Conservation (phyloP, 2,888 invertebrate genomes). For the Acutogordius australiensis region DNA sequence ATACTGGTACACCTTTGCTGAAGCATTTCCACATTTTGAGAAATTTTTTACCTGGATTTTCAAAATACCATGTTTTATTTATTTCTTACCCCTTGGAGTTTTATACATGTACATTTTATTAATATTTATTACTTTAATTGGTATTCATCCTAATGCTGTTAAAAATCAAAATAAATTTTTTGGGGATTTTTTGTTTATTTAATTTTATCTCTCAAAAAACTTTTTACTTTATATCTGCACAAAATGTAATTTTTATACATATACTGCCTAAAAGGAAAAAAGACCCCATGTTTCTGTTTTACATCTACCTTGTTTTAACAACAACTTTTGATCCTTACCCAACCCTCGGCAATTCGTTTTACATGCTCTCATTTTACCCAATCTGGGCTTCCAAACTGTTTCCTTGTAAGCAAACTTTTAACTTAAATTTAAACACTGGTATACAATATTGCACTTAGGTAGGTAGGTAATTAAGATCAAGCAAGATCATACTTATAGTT, state of each 20-base stretch:
- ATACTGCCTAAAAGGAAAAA: neutral
- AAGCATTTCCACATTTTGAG: constrained; percentile 96
- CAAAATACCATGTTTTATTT: constrained; percentile 35
- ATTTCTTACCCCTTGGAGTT: neutral
- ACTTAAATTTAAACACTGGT: too few species aligned
- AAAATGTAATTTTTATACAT: too few species aligned
- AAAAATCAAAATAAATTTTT: too few species aligned
- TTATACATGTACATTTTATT: neutral
- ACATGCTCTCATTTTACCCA: constrained; percentile 60
- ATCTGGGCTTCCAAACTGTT: constrained; percentile 54
- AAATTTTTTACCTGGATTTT: constrained; percentile 75
- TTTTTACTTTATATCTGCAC: too few species aligned
- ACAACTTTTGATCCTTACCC: constrained; percentile 89
- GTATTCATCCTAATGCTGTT: too few species aligned
- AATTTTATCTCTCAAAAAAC: too few species aligned
- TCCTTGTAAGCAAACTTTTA: constrained; percentile 37
- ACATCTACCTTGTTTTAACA: constrained; percentile 32
- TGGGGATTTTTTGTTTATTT: too few species aligned
- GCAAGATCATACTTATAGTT: too few species aligned
- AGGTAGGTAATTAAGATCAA: too few species aligned
- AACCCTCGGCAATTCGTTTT: constrained; percentile 66
- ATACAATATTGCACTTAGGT: too few species aligned
- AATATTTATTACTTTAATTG: too few species aligned
- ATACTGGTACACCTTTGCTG: constrained; percentile 98
- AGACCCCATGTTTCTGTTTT: neutral